Evolutionary conservation across 2,888 invertebrate genomes (phyloP), one percentile per base, ranked within the genome.

Genomic region (Drosophila borealis): DNA sequence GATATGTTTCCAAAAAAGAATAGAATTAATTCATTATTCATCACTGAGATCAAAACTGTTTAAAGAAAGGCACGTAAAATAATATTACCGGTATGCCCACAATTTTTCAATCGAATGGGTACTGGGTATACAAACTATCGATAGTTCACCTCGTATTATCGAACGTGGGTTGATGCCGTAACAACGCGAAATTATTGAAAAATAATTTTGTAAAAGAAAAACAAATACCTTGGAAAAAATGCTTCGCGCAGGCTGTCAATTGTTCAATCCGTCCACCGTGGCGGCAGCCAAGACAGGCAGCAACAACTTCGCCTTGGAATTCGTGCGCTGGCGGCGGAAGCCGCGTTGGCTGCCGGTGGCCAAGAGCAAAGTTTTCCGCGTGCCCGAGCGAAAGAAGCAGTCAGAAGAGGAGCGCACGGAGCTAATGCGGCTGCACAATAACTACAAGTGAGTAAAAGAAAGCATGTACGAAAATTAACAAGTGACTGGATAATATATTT

Each of bases 261-360:
- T 88, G 36, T 59, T 91, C n/a, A 80, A 80, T 33, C 82, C 82
- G 17, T 63, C 88, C 14, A 54, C 82, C 9, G 48, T 77, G 36
- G 74, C 72, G 5, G 81, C 89, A 63, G 77, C 69, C 8, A 91
- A 91, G 80, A 78, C 78, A 3, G 89, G 90, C 5, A 88, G 81
- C 56, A 87, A 84, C 1, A 81, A 80, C 1, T 89, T 90, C 41
- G 84, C 91, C 0, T 57, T 92, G 53, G 91, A 92, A 63, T 91
- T 92, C 55, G 92, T 94, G 8, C 92, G 95, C 79, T 95, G 94
- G 93, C 92, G 93, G 65, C 93, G 96, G 78, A 97, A 97, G 92
- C 97, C 97, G 0, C 93, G 95, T 71, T 96, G 96, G 96, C 62
- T 97, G 49, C 96, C 96, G 2, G 94, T 94, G 13, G 97, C 97